Conservation (phyloP, 2,113 vertebrate species). For the Crotalus horridus region DNA sequence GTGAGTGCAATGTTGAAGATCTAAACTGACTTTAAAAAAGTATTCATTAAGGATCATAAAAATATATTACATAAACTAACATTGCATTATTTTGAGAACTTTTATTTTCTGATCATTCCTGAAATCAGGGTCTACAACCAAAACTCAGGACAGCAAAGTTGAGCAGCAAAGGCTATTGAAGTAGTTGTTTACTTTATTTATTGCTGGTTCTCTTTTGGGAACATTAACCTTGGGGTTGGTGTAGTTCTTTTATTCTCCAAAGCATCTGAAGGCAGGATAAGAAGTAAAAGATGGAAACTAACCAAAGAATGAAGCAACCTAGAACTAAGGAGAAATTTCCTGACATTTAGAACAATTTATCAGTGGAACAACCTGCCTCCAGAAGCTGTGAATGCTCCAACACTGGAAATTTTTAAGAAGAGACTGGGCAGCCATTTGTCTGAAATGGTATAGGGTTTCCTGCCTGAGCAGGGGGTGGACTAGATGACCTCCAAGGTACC, state of each 20-base stretch:
- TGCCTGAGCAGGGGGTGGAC: too few relatives aligned
- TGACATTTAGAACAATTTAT: too few relatives aligned
- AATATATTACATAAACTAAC: conserved; percentile 42
- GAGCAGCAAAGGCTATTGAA: neutral
- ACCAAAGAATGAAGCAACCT: too few relatives aligned
- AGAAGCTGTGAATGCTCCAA: too few relatives aligned
- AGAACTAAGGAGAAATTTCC: too few relatives aligned
- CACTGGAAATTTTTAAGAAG: too few relatives aligned
- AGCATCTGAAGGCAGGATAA: too few relatives aligned
- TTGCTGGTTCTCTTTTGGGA: neutral
- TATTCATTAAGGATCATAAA: conserved; percentile 37
- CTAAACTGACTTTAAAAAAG: neutral
- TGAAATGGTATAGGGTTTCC: too few relatives aligned
- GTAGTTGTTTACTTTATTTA: neutral
- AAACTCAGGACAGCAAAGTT: neutral
- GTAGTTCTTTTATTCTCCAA: neutral
- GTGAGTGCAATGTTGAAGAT: neutral
- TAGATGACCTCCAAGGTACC: too few relatives aligned
- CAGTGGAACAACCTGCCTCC: too few relatives aligned
- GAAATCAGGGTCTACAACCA: neutral
- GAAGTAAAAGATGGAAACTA: too few relatives aligned
- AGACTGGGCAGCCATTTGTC: too few relatives aligned
- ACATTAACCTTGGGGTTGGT: neutral
- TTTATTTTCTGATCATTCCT: neutral
- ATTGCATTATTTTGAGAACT: conserved; percentile 41